Percentiles rank a stretch among this genome's conserved stretches.
phyloP scores from a whole-genome alignment of 2,888 invertebrate species.

The Crossocerus cetratus region DNA sequence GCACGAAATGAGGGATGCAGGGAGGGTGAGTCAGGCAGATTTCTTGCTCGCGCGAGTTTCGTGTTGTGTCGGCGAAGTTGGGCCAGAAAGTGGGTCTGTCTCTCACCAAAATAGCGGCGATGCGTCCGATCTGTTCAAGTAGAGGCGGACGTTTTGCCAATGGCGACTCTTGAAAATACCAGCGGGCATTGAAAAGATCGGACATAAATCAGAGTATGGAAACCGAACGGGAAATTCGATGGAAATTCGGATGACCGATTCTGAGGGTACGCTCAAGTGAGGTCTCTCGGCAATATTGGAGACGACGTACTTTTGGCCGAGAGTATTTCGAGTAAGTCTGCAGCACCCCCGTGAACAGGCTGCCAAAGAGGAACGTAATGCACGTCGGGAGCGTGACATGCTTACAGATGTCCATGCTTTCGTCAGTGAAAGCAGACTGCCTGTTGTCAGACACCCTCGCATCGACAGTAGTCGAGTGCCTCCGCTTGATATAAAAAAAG shows the following conservation, averaged over 20 bases:
- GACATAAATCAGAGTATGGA: not conserved
- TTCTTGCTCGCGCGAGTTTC: too few species aligned
- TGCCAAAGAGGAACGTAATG: not conserved
- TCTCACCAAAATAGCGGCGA: not conserved
- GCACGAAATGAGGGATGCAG: too few species aligned
- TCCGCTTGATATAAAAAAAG: not conserved
- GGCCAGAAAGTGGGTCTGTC: too few species aligned
- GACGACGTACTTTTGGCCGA: not conserved
- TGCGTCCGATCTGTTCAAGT: not conserved
- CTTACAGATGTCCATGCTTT: not conserved
- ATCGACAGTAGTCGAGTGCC: not conserved
- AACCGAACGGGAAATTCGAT: not conserved
- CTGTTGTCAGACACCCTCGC: not conserved
- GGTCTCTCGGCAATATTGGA: not conserved
- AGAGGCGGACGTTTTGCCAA: too few species aligned
- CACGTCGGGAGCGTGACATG: conserved; percentile 14
- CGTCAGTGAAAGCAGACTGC: not conserved
- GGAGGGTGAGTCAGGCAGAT: too few species aligned
- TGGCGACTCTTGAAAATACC: too few species aligned
- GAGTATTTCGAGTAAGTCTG: conserved; percentile 1
- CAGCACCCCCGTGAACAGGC: not conserved
- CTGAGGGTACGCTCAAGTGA: too few species aligned
- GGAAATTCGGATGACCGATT: too few species aligned
- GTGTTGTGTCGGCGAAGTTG: too few species aligned
- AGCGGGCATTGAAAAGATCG: not conserved